Base-by-base conservation (phyloP, 1,140 invertebrate species). In the Theocolax elegans region DNA sequence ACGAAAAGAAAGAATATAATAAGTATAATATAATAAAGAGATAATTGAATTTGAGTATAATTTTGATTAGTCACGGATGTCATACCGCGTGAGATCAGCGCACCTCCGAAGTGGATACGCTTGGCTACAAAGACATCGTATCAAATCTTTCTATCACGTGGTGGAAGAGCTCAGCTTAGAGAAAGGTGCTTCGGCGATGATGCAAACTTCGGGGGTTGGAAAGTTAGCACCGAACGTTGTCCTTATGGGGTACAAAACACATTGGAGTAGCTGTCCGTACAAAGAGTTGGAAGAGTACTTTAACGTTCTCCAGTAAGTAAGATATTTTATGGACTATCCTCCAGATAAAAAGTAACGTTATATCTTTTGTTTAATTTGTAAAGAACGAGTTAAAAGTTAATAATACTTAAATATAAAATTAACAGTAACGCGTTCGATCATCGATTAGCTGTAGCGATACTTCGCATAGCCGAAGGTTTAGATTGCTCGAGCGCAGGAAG, bases 201-300 rank as follows among this genome's bases (percentile, higher is more conserved):
- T 94, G 79, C 93, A 95, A 87, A 87, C 91, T 2, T 86, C 91
- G 1, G 97, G 97, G 12, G 89, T 99, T 21, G 97, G 97, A 2
- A 96, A 97, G 84, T 88, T 99, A 35, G 88, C 91, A 15, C 97
- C 97, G 0, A 99, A 99, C 81, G 95, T 98, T 31, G 83, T 99
- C 23, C 86, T 99, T 73, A 92, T 99, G 90, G 97, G 97, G 7
- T 99, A 94, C 85, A 99, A 99, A 83, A 88, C 89, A 0, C 90
- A 97, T 81, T 99, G 97, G 97, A 82, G 87, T 38, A 89, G 84
- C 4, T 93, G 93, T 74, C 87, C 90, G 74, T 82, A 87, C 13
- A 87, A 90, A 40, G 92, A 95, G 73, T 89, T 98, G 0, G 88
- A 92, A 23, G 90, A 93, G 23, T 99, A 98, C 84, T 97, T 99